Evolutionary conservation across 2,113 vertebrate species (phyloP), one percentile per base, ranked within the genome.

Genomic region (Terrapene triunguis): DNA sequence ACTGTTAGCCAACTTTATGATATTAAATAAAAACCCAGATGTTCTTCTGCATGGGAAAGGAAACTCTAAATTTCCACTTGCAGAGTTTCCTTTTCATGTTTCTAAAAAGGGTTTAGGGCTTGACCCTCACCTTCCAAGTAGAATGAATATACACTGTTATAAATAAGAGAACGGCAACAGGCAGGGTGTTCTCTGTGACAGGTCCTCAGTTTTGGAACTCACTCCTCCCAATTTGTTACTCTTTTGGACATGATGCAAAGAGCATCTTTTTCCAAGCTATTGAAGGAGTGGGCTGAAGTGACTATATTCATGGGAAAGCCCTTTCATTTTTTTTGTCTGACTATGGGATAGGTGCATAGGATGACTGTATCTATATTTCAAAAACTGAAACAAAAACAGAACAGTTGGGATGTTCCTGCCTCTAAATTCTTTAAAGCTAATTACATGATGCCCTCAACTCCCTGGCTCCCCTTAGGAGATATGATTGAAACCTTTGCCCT

Each of bases 1-100:
- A 81, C 51, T 87, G 1, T 21, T 80, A 81, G 35, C 9, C 0
- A 0, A 25, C 3, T 21, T 35, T n/a, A 82, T 54, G 5, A 4
- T 72, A 86, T 11, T 69, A 88, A 90, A 82, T 53, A 74, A 82
- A 92, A 32, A 24, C 2, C 14, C 25, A 50, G 50, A 84, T 13
- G 51, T 0, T 32, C 24, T 51, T 79, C 5, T 3, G 25, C 2
- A 57, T n/a, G 2, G 82, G 5, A 74, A 87, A 65, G 2, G 42
- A 78, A 78, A 44, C 42, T 76, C 38, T 44, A 24, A 27, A 76
- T 76, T 78, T 78, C 22, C 6, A 78, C 74, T 78, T 78, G 38
- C 42, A 78, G 7, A 44, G 42, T 44, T 78, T 47, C 42, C 25
- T 47, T 44, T 25, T 47, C 24, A 78, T 78, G 25, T 27, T 78